These are phyloP conservation scores for Wasmannia auropunctata DNA, from an alignment of 1,140 invertebrate genomes.

Conservation along the genomic window DNA sequence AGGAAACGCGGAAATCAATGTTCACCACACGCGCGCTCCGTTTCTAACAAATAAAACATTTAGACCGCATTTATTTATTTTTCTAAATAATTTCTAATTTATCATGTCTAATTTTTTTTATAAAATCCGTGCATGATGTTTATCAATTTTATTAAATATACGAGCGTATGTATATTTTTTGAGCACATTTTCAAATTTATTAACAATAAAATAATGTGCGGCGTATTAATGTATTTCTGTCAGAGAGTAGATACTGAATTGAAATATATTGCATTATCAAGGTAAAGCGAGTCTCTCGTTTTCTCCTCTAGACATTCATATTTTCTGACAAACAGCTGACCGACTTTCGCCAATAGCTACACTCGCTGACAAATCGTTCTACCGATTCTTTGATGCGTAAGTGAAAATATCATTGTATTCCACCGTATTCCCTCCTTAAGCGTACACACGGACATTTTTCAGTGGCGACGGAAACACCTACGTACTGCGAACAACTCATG, in stretches of 20 bases:
- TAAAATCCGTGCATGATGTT: background rate
- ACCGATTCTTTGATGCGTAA: background rate
- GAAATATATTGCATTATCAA: background rate
- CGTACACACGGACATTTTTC: conserved; percentile 32
- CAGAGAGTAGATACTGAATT: background rate
- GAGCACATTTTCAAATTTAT: background rate
- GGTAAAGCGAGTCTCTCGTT: too few species aligned
- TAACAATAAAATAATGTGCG: background rate
- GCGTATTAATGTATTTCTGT: background rate
- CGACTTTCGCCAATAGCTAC: background rate
- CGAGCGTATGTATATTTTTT: background rate
- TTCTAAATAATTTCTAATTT: background rate
- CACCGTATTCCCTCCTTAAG: background rate
- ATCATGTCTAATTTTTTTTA: background rate
- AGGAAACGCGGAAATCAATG: background rate
- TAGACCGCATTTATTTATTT: background rate
- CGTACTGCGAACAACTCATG: background rate
- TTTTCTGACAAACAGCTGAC: background rate
- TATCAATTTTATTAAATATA: background rate
- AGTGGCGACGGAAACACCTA: background rate
- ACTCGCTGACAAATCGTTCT: background rate
- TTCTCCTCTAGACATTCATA: background rate
- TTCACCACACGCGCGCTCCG: background rate
- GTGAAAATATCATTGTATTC: conserved; percentile 17
- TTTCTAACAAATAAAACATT: background rate